Percentiles rank a stretch among this genome's conserved stretches.
Evolutionary conservation across 2,797 vertebrate species (phyloP).

Genomic region (Percopsis omiscomaycus): DNA sequence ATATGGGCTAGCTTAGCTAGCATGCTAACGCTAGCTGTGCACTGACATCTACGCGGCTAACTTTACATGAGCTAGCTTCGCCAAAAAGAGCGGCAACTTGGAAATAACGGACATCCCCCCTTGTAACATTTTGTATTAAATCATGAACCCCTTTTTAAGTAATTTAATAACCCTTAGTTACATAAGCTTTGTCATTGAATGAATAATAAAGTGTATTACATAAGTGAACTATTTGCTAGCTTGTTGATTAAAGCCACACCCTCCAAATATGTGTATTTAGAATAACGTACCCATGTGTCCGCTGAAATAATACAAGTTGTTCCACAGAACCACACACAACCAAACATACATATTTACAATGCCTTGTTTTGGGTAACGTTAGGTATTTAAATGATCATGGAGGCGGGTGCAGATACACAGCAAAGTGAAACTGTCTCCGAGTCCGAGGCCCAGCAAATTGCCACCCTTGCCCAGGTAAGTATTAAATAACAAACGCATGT

Average conservation of each 20-base stretch:
- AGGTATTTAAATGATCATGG: constrained; percentile 99
- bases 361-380: constrained; percentile 39
- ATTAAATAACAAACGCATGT: background rate
- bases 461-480: constrained; percentile 92
- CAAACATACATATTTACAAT: background rate
- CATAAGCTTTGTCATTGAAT: background rate
- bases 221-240: constrained; percentile 21
- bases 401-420: constrained; percentile 95
- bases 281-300: too few relatives aligned
- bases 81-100: too few relatives aligned
- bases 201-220: background rate
- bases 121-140: too few relatives aligned
- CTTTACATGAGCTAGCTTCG: too few relatives aligned
- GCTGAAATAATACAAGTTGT: too few relatives aligned
- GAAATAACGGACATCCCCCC: too few relatives aligned
- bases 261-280: constrained; percentile 25
- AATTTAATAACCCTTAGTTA: too few relatives aligned
- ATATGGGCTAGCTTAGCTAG: constrained; percentile 34
- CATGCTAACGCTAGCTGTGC: constrained; percentile 43
- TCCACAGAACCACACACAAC: background rate
- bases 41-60: background rate
- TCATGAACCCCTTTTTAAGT: too few relatives aligned
- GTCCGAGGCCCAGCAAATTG: constrained; percentile 93
- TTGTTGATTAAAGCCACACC: constrained; percentile 61
- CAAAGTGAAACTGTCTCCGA: constrained; percentile 95